Base-by-base conservation (phyloP, 2,888 invertebrate species). In the Acrobasis repandana region DNA sequence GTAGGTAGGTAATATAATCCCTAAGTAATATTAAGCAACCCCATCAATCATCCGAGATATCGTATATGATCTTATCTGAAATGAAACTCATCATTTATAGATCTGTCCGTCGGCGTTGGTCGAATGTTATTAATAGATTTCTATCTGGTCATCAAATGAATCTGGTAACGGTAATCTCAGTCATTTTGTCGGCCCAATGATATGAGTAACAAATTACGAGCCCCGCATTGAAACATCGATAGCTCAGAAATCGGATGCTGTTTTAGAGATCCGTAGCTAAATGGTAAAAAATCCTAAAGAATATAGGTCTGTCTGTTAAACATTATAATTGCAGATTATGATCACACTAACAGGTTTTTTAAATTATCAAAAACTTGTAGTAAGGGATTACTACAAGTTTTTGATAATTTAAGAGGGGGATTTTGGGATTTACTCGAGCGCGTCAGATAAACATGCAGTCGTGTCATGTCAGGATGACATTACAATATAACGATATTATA, bases 51-150 rank as follows among this genome's bases (percentile, higher is more conserved):
- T 84, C 67, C 70, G 65, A 82, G 83, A 83, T 83, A 85, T 83
- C 79, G 79, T 80, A 86, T 85, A 86, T 83, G 88, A 90, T 92
- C 88, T 89, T 90, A 91, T 91, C 91, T 89, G 85, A 86, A 90
- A 90, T 84, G 88, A 85, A 91, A 90, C 90, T 90, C 91, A 91
- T 92, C 91, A 90, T 92, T 91, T 91, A 91, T 86, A 88, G 88
- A 90, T 91, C 85, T 87, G 84, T 84, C 80, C 82, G 88, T 86
- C 86, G 80, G 83, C 86, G 80, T 81, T 86, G 87, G 76, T 80
- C 85, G 88, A 90, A 90, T 86, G 85, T 90, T 90, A 92, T 90
- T 90, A 90, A 90, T 89, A 90, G 89, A 92, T 92, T 85, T 84
- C 75, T 90, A 91, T 90, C 89, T 86, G 82, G 84, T 88, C 88